These are phyloP conservation scores for Tenebrio molitor DNA, from an alignment of 1,140 invertebrate species.

Conservation along the genomic window DNA sequence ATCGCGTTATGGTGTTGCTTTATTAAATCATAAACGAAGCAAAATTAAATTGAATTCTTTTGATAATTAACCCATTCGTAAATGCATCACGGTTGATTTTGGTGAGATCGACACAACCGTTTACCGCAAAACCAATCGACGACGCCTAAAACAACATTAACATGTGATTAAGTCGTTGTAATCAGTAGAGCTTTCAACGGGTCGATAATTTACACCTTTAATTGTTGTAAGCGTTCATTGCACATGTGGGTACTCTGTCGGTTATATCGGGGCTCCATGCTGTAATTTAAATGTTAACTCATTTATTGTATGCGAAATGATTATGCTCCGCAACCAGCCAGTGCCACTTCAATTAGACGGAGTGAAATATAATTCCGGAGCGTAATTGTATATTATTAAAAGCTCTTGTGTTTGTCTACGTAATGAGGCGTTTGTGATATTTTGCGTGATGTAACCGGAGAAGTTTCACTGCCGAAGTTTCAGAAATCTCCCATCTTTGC, in stretches of 20 bases:
- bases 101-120: too few species aligned
- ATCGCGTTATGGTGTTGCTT: conserved; percentile 3
- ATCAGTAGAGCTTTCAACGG: conserved; percentile 9
- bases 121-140: neutral
- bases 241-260: conserved; percentile 5
- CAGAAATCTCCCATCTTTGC: too few species aligned
- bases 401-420: neutral
- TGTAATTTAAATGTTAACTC: conserved; percentile 38
- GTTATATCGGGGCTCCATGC: neutral
- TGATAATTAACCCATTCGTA: conserved; percentile 17
- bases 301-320: conserved; percentile 27
- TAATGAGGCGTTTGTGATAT: neutral
- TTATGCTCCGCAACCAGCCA: neutral
- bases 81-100: too few species aligned
- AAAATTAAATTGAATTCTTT: conserved; percentile 20
- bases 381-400: conserved; percentile 9
- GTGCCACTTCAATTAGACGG: conserved; percentile 1
- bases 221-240: conserved; percentile 36
- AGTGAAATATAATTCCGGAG: conserved; percentile 1
- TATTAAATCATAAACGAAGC: conserved; percentile 20
- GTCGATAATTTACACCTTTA: conserved; percentile 42
- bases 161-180: conserved; percentile 31
- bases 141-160: conserved; percentile 18
- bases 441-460: neutral
- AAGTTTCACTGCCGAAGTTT: too few species aligned